These are phyloP conservation scores for Corythucha ciliata DNA, from an alignment of 2,888 invertebrate genomes.

Conservation along the genomic window DNA sequence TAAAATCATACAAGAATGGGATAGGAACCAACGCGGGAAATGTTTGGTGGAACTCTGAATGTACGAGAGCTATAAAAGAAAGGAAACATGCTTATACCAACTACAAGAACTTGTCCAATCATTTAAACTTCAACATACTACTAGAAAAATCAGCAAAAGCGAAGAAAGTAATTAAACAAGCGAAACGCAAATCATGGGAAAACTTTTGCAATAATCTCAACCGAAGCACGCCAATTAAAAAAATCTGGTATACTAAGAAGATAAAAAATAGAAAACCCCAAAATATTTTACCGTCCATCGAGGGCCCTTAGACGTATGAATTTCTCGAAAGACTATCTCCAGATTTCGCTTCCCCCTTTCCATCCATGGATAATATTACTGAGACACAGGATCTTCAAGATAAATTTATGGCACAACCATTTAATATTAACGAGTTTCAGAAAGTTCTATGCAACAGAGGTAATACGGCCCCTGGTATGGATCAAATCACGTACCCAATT, in stretches of 20 bases:
- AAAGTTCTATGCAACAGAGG: background rate
- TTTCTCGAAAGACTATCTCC: background rate
- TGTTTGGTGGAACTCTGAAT: background rate
- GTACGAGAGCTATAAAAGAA: background rate
- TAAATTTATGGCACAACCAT: no score
- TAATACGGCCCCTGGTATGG: conserved; percentile 3
- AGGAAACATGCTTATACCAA: background rate
- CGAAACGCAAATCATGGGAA: no score
- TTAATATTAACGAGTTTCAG: background rate
- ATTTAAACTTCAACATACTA: background rate
- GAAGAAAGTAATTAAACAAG: background rate
- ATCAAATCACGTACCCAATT: background rate
- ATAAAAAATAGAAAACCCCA: background rate
- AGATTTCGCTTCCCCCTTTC: no score
- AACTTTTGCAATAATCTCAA: background rate
- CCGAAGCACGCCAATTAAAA: background rate
- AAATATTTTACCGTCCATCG: background rate
- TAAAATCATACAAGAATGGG: background rate
- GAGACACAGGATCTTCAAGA: no score
- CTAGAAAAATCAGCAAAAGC: background rate
- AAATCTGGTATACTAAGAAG: background rate
- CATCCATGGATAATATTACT: no score
- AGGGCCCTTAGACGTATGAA: background rate
- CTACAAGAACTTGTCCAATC: background rate
- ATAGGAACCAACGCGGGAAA: background rate